Evolutionary conservation across 35 echinoderm and acorn worm species (phyloP).

Genomic region (Lytechinus variegatus): DNA sequence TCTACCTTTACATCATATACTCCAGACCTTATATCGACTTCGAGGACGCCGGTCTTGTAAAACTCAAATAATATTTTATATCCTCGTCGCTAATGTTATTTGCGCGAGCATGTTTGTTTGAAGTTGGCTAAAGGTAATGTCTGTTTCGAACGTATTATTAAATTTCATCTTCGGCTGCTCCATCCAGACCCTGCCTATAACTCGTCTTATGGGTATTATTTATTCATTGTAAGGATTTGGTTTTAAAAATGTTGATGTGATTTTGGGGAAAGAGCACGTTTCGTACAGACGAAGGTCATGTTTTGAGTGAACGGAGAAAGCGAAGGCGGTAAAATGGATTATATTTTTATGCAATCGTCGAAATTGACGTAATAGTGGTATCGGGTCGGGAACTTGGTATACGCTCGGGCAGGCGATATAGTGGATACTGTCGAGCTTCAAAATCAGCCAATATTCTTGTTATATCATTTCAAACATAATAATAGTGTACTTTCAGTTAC

Average conservation of each 20-base stretch:
- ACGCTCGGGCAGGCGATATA: not conserved
- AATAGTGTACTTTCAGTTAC: too few relatives aligned
- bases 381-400: not conserved
- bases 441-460: too few relatives aligned
- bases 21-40: not conserved
- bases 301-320: not conserved
- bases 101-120: not conserved
- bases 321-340: not conserved
- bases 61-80: not conserved
- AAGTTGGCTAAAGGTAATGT: slow-evolving; percentile 6
- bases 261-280: not conserved
- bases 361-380: not conserved
- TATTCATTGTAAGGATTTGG: not conserved
- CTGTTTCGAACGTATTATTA: slow-evolving; percentile 4
- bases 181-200: not conserved
- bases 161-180: not conserved
- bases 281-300: not conserved
- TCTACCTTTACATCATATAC: not conserved
- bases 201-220: not conserved
- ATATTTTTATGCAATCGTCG: not conserved
- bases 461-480: too few relatives aligned
- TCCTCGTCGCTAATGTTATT: not conserved
- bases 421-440: not conserved
- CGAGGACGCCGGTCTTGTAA: not conserved
- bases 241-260: not conserved